These are phyloP conservation scores for Neomorphus geoffroyi DNA, from an alignment of 2,797 vertebrate genomes.

Conservation along the genomic window DNA sequence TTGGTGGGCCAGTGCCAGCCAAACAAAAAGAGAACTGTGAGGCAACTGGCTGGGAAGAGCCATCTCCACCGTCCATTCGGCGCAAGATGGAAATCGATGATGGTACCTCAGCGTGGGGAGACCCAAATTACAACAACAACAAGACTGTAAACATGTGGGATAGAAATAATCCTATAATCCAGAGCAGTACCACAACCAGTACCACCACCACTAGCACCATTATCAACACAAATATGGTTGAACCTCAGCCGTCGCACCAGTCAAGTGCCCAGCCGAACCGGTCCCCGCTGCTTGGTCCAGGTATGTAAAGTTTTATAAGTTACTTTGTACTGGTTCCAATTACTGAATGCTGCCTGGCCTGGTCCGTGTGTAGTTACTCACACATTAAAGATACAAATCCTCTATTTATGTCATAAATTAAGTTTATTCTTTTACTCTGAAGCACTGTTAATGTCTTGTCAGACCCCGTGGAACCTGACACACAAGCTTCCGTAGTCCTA, in stretches of 20 bases:
- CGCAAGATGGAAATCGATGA: conserved; percentile 99
- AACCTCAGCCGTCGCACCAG: conserved; percentile 84
- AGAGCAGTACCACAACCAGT: conserved; percentile 81
- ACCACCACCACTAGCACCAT: conserved; percentile 76
- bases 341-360: not conserved
- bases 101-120: conserved; percentile 97
- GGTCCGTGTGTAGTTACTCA: not conserved
- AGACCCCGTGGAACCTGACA: not conserved
- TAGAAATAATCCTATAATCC: conserved; percentile 88
- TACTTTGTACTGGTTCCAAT: rapidly evolving
- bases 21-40: conserved; percentile 84
- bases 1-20: conserved; percentile 81
- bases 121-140: conserved; percentile 87
- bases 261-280: conserved; percentile 85
- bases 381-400: not conserved
- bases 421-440: not conserved
- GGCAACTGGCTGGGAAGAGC: conserved; percentile 95
- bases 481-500: rapidly evolving
- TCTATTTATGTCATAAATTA: not conserved
- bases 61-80: conserved; percentile 94
- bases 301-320: conserved; percentile 72
- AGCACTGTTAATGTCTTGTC: not conserved
- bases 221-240: conserved; percentile 83
- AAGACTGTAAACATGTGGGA: conserved; percentile 98
- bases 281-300: conserved; percentile 90